Conservation (phyloP, 1,140 invertebrate species). For the Cyclina sinensis region DNA sequence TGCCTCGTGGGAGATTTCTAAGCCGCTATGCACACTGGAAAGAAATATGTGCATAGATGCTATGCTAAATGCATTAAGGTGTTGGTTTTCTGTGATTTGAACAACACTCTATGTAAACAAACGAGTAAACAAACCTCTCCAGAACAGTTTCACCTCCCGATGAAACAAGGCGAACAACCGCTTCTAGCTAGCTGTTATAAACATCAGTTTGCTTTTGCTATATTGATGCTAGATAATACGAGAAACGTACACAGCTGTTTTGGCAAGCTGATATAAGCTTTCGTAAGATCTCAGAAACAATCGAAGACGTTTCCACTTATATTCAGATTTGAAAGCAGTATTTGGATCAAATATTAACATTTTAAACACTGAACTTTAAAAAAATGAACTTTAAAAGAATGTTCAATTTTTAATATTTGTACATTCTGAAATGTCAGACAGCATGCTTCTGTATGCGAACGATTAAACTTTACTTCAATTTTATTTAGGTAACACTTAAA, state of each 20-base stretch:
- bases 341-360: not conserved
- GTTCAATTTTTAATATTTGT: too few relatives aligned
- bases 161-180: not conserved
- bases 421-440: too few relatives aligned
- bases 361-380: not conserved
- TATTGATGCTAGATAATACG: not conserved
- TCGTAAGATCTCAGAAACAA: not conserved
- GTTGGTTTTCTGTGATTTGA: not conserved
- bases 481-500: not conserved
- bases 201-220: not conserved
- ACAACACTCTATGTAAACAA: conserved; percentile 17
- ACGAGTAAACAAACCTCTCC: not conserved
- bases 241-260: conserved; percentile 6
- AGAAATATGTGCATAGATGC: not conserved
- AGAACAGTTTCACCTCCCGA: not conserved
- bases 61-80: not conserved
- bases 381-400: too few relatives aligned
- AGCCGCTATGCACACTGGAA: not conserved
- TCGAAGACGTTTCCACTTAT: not conserved
- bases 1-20: not conserved
- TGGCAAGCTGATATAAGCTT: not conserved
- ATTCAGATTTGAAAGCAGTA: not conserved
- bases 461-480: not conserved
- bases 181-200: not conserved
- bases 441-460: too few relatives aligned